Evolutionary conservation across 2,797 vertebrate genomes (phyloP).

Genomic region (Enteromius mattozi): DNA sequence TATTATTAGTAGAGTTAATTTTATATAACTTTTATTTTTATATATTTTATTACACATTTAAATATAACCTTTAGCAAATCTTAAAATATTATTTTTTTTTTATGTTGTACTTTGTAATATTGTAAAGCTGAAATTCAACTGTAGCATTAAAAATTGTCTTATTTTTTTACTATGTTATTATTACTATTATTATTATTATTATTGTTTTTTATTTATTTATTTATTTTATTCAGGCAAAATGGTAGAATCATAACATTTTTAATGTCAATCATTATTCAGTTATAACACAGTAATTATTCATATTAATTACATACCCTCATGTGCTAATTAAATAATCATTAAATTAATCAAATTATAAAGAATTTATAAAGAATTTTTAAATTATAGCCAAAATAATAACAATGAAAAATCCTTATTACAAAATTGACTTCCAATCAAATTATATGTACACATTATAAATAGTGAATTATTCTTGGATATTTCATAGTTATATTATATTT

Average conservation of each 20-base stretch:
- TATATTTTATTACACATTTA: not conserved
- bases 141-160: fast-evolving
- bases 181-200: too few relatives aligned
- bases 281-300: not conserved
- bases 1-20: too few relatives aligned
- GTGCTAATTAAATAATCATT: not conserved
- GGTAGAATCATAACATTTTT: not conserved
- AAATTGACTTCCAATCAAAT: not conserved
- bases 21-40: too few relatives aligned
- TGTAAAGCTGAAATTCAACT: not conserved
- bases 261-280: not conserved
- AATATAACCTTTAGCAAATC: not conserved
- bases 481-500: too few relatives aligned
- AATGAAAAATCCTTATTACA: not conserved
- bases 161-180: too few relatives aligned
- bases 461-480: not conserved
- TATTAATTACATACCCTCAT: not conserved
- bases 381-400: not conserved
- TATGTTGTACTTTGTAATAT: not conserved
- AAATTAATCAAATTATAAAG: not conserved
- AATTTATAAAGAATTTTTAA: not conserved
- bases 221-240: not conserved
- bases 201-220: too few relatives aligned
- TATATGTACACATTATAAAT: too few relatives aligned
- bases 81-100: not conserved